phyloP scores from a whole-genome alignment of 2,797 vertebrate species.

The Coranthus polyacanthus region DNA sequence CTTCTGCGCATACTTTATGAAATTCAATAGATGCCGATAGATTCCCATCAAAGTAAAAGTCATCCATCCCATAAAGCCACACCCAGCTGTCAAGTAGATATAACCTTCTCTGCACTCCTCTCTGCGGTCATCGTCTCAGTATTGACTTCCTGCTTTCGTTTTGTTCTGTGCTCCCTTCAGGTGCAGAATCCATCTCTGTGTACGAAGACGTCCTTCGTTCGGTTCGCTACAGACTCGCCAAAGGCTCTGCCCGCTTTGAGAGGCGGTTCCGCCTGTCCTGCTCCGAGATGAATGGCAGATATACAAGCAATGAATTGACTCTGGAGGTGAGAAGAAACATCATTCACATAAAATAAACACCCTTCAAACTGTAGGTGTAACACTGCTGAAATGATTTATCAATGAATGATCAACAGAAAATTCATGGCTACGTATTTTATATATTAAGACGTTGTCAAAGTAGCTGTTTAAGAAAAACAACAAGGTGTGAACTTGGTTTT shows the following conservation, averaged over 20 bases:
- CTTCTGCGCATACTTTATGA: neutral
- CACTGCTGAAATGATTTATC: neutral
- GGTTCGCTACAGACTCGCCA: conserved; percentile 91
- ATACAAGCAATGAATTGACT: conserved; percentile 97
- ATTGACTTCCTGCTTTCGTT: conserved; percentile 21
- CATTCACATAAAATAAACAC: conserved; percentile 6
- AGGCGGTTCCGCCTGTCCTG: conserved; percentile 96
- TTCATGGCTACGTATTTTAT: too few relatives aligned
- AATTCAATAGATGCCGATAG: conserved; percentile 6
- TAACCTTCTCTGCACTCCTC: neutral
- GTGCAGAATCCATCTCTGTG: conserved; percentile 96
- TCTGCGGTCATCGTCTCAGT: conserved; percentile 10
- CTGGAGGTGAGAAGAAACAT: conserved; percentile 88
- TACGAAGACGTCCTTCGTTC: conserved; percentile 96
- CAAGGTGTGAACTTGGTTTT: too few relatives aligned
- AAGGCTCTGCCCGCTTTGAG: conserved; percentile 92
- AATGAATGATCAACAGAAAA: neutral
- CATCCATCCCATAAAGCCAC: conserved; percentile 16
- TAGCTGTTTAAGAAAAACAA: too few relatives aligned
- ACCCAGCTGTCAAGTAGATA: conserved; percentile 18
- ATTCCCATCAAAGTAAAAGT: conserved; percentile 1
- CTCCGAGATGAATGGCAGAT: conserved; percentile 98
- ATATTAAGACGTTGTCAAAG: too few relatives aligned
- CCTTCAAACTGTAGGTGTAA: neutral
- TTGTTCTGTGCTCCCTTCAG: conserved; percentile 71